Evolutionary conservation across 2,113 vertebrate genomes (phyloP).

Genomic region (Cochlearius cochlearius): DNA sequence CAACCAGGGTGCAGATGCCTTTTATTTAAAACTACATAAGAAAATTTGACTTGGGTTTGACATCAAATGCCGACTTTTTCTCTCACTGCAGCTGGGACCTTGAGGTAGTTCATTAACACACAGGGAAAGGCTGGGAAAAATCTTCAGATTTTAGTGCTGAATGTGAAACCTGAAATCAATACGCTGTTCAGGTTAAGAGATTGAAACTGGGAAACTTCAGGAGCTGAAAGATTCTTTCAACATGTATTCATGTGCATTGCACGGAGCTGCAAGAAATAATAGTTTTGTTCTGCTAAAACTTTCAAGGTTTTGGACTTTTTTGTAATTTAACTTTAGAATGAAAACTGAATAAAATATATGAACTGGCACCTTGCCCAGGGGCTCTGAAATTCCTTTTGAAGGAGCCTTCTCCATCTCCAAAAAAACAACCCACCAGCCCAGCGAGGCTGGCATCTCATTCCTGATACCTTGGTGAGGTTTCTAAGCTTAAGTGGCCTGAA

Average conservation of each 20-base stretch:
- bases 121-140: background rate
- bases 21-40: background rate
- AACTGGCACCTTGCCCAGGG: background rate
- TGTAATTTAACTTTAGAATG: background rate
- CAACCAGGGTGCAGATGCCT: background rate
- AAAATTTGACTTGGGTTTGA: background rate
- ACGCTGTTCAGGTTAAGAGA: background rate
- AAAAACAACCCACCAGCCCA: background rate
- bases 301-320: background rate
- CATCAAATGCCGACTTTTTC: background rate
- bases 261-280: background rate
- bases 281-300: background rate
- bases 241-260: background rate
- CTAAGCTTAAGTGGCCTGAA: background rate
- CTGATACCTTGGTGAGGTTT: background rate
- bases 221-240: background rate
- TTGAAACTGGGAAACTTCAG: background rate
- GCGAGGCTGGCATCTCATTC: rapidly evolving
- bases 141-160: background rate
- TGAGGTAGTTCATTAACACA: background rate
- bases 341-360: background rate
- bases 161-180: background rate
- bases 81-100: background rate
- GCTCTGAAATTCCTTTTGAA: background rate
- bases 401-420: background rate